These are phyloP conservation scores for Hemicentrotus pulcherrimus DNA, from an alignment of 35 echinoderm and acorn worm species.

Conservation along the genomic window DNA sequence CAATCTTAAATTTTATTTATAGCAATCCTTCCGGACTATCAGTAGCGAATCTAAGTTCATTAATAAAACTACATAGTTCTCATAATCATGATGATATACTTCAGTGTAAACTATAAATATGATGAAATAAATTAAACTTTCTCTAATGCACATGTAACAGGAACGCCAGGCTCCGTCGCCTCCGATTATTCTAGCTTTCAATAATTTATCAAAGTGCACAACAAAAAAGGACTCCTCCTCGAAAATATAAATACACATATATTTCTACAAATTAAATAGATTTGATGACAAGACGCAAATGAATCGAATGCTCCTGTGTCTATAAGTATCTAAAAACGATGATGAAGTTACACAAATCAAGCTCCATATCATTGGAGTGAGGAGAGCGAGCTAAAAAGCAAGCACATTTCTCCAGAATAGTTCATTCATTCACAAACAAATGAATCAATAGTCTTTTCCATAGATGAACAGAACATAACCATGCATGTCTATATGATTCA, in stretches of 20 bases:
- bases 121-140: slow-evolving; percentile 47
- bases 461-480: slow-evolving; percentile 40
- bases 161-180: slow-evolving; percentile 29
- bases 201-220: neutral
- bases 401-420: neutral
- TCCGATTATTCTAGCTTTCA: slow-evolving; percentile 1
- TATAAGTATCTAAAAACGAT: neutral
- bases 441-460: neutral
- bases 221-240: neutral
- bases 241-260: slow-evolving; percentile 40
- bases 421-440: neutral
- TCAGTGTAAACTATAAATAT: slow-evolving; percentile 45
- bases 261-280: slow-evolving; percentile 39
- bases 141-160: neutral
- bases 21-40: neutral
- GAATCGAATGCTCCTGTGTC: neutral
- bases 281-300: slow-evolving; percentile 21
- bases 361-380: slow-evolving; percentile 2
- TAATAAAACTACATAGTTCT: slow-evolving; percentile 47
- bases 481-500: slow-evolving; percentile 14
- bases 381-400: slow-evolving; percentile 14
- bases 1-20: slow-evolving; percentile 42
- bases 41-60: slow-evolving; percentile 21
- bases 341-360: slow-evolving; percentile 29
- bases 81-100: slow-evolving; percentile 32